These are phyloP conservation scores for Tetanocera ferruginea DNA, from an alignment of 2,888 invertebrate species.

Conservation along the genomic window DNA sequence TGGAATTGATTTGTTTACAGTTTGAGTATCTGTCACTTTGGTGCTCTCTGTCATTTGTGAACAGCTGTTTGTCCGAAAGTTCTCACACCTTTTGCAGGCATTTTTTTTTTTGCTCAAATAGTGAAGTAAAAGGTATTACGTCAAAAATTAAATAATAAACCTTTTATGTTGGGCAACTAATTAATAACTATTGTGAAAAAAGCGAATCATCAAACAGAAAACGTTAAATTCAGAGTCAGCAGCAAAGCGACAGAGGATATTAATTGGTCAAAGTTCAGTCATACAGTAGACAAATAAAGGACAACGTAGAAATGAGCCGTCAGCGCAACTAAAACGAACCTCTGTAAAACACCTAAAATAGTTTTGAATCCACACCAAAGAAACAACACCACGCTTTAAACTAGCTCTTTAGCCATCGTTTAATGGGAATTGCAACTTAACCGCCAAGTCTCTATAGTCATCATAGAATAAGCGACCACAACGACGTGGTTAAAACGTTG, in stretches of 20 bases:
- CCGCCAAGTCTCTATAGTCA: background rate
- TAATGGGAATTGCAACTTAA: background rate
- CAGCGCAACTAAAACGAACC: background rate
- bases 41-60: background rate
- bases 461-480: background rate
- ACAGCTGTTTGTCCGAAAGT: constrained; percentile 27
- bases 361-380: background rate
- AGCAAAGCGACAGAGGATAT: background rate
- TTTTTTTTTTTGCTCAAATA: constrained; percentile 32
- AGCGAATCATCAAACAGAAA: background rate
- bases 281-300: background rate
- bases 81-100: constrained; percentile 37
- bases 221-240: background rate
- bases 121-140: constrained; percentile 41
- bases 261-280: background rate
- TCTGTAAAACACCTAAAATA: background rate
- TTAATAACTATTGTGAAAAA: background rate
- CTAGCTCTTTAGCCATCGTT: background rate
- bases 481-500: constrained; percentile 1
- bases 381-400: background rate
- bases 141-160: constrained; percentile 39
- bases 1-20: background rate
- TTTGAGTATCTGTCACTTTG: background rate
- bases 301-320: background rate
- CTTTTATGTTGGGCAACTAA: constrained; percentile 30